Percentiles rank a stretch among this genome's conserved stretches.
These are phyloP conservation scores for Seriola dumerili DNA, from an alignment of 2,113 vertebrate genomes.

Conservation along the genomic window DNA sequence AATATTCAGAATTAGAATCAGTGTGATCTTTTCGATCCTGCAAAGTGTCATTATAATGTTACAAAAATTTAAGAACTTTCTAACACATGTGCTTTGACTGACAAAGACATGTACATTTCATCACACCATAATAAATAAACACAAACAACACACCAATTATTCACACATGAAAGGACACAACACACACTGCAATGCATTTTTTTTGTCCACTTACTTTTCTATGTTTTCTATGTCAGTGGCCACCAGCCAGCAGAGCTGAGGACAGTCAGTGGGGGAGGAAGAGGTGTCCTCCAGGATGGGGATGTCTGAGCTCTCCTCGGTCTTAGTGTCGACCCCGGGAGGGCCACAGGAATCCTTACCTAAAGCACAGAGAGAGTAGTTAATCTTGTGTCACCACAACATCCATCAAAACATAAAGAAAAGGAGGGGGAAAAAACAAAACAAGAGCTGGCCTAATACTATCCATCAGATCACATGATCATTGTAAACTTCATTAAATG, in stretches of 20 bases:
- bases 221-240: slow-evolving; percentile 96
- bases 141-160: background rate
- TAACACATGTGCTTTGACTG: background rate
- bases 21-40: background rate
- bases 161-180: background rate
- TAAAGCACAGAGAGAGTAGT: slow-evolving; percentile 74
- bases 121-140: too few relatives aligned
- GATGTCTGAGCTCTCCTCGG: slow-evolving; percentile 90
- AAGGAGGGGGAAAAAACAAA: background rate
- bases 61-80: background rate
- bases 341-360: slow-evolving; percentile 87
- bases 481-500: background rate
- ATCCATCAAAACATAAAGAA: background rate
- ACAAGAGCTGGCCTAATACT: background rate
- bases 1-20: too few relatives aligned
- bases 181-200: too few relatives aligned
- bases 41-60: background rate
- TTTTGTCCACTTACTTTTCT: slow-evolving; percentile 86
- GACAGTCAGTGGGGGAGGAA: slow-evolving; percentile 89
- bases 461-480: background rate
- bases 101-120: background rate
- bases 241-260: slow-evolving; percentile 92
- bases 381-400: background rate
- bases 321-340: slow-evolving; percentile 86
- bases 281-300: slow-evolving; percentile 93